Base-by-base conservation (phyloP, 1,140 invertebrate genomes). In the Eumeta japonica region DNA sequence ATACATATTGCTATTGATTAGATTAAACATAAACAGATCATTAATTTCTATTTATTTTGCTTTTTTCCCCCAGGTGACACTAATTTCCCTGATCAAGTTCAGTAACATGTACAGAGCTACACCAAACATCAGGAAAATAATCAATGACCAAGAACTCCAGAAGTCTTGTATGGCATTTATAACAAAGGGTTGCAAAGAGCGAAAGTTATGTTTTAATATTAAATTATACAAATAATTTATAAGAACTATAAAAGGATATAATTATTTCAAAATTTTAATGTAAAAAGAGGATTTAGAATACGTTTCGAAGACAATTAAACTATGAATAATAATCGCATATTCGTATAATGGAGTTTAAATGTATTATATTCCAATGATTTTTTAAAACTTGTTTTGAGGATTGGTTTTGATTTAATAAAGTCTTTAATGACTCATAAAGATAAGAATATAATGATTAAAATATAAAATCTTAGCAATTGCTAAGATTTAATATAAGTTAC, bases 21-120 rank as follows among this genome's bases (percentile, higher is more conserved):
- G n/a, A n/a, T n/a, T n/a, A n/a, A n/a, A n/a, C n/a, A n/a, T n/a
- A n/a, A n/a, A n/a, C n/a, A n/a, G n/a, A n/a, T 24, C n/a, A 24
- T 24, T 24, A 24, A 24, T 7, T 41, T 34, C 18, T 39, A 36
- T 66, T 71, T 16, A 46, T 84, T 83, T 28, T 84, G 87, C 88
- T 86, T 50, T 81, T n/a, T n/a, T n/a, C n/a, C n/a, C n/a, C n/a
- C n/a, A 86, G 52, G 84, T 92, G 2, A 85, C 86, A 11, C 63
- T 97, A 15, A 85, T 95, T 35, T 90, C 93, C 5, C 86, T 97
- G 48, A 88, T 97, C 51, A 92, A 92, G 63, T 98, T 97, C 68
- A 88, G 89, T 44, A 97, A 97, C 70, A 86, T 94, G 44, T 97
- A 97, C 67, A 85, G 89, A 33, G 83, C 86, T 9, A 96, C 92